Base-by-base conservation (phyloP, 2,113 vertebrate species). In the Rhea americana region DNA sequence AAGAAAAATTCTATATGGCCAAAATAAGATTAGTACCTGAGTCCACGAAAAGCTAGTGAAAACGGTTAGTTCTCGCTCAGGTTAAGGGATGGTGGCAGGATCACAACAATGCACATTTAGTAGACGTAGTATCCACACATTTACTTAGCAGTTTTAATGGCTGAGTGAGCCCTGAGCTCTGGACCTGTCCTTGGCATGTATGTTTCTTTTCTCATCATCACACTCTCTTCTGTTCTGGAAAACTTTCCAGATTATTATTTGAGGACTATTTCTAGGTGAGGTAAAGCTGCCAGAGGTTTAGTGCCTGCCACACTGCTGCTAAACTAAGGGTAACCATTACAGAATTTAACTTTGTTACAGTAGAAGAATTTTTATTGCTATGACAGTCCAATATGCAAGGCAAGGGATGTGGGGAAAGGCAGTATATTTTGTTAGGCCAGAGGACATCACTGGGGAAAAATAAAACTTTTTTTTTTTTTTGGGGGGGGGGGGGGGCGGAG, bases 121-220 rank as follows among this genome's bases (percentile, higher is more conserved):
- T 26, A 45, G 43, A 14, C 43, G 15, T 45, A 45, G 43, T 14
- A 9, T n/a, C 45, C 11, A 18, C 53, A 75, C n/a, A 45, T 11
- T 16, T 30, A 30, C 19, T 3, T 8, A 73, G n/a, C 39, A 20
- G 2, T 37, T 45, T 11, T 45, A 13, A 45, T 47, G 26, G 41
- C 66, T 37, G 18, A 21, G 47, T 32, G 7, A n/a, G 39, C 17
- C 24, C 2, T 2, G 2, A 65, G 58, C 18, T 5, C 41, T 30
- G n/a, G 35, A 5, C 1, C 1, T 8, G 5, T 4, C 13, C n/a
- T 41, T 41, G 41, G 47, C 30, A 25, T 0, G 3, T 8, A 3
- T 35, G 25, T 22, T 53, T 32, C 37, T 37, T 53, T 13, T 25
- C 32, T 45, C 37, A 25, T 20, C 13, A 8, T 13, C 35, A 16